Evolutionary conservation across 2,888 invertebrate species (phyloP).

Genomic region (Meiosimyza platycephala): DNA sequence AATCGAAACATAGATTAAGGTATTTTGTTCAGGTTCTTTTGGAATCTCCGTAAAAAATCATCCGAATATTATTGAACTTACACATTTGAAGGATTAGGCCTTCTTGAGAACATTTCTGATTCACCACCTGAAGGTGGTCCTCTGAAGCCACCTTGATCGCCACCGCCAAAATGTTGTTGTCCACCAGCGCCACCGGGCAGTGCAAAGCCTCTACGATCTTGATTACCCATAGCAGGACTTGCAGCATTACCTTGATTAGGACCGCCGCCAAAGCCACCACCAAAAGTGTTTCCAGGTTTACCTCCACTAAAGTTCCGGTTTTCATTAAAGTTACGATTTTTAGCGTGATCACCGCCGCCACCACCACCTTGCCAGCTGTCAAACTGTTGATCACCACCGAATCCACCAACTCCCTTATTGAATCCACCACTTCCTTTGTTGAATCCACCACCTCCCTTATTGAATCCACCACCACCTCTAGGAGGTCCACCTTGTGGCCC

Average conservation of each 20-base stretch:
- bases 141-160: slow-evolving; percentile 59
- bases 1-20: neutral
- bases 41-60: neutral
- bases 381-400: slow-evolving; percentile 13
- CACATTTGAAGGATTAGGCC: slow-evolving; percentile 40
- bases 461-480: slow-evolving; percentile 30
- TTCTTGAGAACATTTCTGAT: slow-evolving; percentile 44
- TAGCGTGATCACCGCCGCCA: slow-evolving; percentile 34
- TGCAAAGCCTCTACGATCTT: slow-evolving; percentile 65
- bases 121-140: slow-evolving; percentile 44
- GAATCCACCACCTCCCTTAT: slow-evolving; percentile 29
- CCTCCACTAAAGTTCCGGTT: slow-evolving; percentile 42
- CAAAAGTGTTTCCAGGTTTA: slow-evolving; percentile 47
- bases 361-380: slow-evolving; percentile 37
- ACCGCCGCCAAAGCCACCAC: slow-evolving; percentile 58
- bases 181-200: slow-evolving; percentile 53
- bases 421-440: slow-evolving; percentile 11
- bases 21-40: neutral
- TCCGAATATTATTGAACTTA: neutral
- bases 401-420: slow-evolving; percentile 1
- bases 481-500: slow-evolving; percentile 32
- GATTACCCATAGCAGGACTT: slow-evolving; percentile 48
- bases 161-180: slow-evolving; percentile 50
- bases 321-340: slow-evolving; percentile 40
- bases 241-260: slow-evolving; percentile 45